Base-by-base conservation (phyloP, 1,140 invertebrate genomes). In the Periplaneta americana region DNA sequence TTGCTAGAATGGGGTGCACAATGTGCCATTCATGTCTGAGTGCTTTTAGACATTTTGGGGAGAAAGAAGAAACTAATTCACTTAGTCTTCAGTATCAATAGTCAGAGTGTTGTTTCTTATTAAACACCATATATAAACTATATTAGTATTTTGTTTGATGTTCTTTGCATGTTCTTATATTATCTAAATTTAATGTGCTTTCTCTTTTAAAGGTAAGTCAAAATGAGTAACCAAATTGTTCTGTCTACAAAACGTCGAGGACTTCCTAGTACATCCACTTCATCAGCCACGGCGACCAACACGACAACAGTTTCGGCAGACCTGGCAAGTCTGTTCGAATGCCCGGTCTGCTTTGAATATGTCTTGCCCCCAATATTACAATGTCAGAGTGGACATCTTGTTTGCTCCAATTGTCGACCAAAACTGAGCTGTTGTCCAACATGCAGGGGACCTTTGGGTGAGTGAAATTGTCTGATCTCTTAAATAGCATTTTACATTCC, bases 291-390 rank as follows among this genome's bases (percentile, higher is more conserved):
- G 15, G 86, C 88, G 28, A 89, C 86, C 80, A 88, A 87, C 57
- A 82, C 81, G 82, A 36, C 37, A 76, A 91, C 91, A 83, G 91
- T 93, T 89, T 94, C 95, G 37, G 93, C 95, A 84, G 97, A 99
- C 87, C 88, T 99, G 85, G 97, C 98, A 48, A 97, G 96, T 82
- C 90, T 99, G 31, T 99, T 99, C 89, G 98, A 99, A 88, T 99
- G 98, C 90, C 98, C 99, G 17, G 99, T 99, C 78, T 99, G 99
- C 89, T 99, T 99, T 89, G 99, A 99, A 89, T 99, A 99, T 92
- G 98, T 99, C 82, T 90, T 99, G 85, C 98, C 98, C 81, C 99
- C 99, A 28, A 98, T 97, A 84, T 89, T 96, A 86, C 95, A 97
- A 88, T 97, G 95, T 87, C 95, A 96, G 87, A 96, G 95, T 85